phyloP scores from a whole-genome alignment of 2,113 vertebrate genomes.

The Montifringilla adamsi region DNA sequence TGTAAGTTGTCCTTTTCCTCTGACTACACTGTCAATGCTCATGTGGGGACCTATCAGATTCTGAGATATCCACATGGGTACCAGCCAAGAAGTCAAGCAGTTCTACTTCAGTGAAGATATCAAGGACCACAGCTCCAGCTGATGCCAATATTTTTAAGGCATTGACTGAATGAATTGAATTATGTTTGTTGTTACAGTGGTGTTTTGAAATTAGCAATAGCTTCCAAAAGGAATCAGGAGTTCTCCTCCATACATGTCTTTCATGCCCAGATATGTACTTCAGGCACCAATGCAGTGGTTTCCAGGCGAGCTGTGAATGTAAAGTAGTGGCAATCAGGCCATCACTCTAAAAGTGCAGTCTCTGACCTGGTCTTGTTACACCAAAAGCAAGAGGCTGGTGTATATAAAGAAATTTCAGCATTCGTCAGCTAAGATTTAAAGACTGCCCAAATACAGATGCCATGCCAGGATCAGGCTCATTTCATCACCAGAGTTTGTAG shows the following conservation, averaged over 20 bases:
- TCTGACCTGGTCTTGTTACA: neutral
- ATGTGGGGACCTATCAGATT: neutral
- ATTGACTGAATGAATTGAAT: neutral
- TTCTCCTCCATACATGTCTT: neutral
- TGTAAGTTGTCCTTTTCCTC: neutral
- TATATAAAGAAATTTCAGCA: neutral
- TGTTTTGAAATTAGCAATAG: neutral
- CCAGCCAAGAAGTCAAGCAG: neutral
- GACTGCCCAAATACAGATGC: neutral
- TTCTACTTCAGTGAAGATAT: neutral
- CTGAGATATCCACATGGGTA: neutral
- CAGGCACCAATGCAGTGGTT: neutral
- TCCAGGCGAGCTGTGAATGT: neutral
- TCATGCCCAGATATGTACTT: neutral
- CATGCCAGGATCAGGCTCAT: neutral
- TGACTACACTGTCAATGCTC: neutral
- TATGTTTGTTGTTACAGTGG: neutral
- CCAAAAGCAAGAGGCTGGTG: neutral
- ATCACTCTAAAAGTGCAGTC: neutral
- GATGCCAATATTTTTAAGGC: neutral
- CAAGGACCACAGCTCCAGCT: neutral
- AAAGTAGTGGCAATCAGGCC: neutral
- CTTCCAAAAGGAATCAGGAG: neutral
- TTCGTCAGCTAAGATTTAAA: neutral
- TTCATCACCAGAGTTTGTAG: neutral